phyloP scores from a whole-genome alignment of 2,888 invertebrate species.

The Papilio gigon region DNA sequence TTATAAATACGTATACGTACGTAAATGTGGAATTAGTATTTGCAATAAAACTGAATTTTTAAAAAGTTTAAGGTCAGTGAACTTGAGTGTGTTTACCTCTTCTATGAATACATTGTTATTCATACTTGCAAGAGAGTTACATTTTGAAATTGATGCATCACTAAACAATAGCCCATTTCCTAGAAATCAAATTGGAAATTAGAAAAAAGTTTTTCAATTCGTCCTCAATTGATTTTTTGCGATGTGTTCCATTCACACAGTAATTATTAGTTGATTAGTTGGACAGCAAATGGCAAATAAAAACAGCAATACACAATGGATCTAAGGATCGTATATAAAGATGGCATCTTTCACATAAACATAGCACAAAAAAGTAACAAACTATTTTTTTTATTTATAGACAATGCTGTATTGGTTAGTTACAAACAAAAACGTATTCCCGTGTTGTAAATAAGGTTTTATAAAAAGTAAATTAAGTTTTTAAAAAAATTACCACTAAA shows the following conservation, averaged over 20 bases:
- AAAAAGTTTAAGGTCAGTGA: neutral
- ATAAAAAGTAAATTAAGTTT: too few species aligned
- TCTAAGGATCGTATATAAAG: neutral
- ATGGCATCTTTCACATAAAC: neutral
- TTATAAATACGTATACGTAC: neutral
- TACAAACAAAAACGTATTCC: neutral
- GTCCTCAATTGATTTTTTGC: slow-evolving; percentile 25
- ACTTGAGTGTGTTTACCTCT: slow-evolving; percentile 6
- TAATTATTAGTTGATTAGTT: slow-evolving; percentile 19
- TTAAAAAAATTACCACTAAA: too few species aligned
- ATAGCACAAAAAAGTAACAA: too few species aligned
- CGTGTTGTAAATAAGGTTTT: neutral
- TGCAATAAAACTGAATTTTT: neutral
- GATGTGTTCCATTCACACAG: neutral
- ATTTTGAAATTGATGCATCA: neutral
- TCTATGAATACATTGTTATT: neutral
- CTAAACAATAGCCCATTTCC: slow-evolving; percentile 6
- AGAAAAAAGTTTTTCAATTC: slow-evolving; percentile 11
- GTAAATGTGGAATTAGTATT: neutral
- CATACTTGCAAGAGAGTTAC: neutral
- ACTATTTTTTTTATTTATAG: neutral
- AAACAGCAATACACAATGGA: slow-evolving; percentile 16
- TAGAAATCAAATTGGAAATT: slow-evolving; percentile 24
- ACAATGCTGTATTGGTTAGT: neutral
- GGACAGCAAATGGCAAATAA: slow-evolving; percentile 2